Evolutionary conservation across 1,140 invertebrate genomes (phyloP).

Genomic region (Scaptomyza hsui): DNA sequence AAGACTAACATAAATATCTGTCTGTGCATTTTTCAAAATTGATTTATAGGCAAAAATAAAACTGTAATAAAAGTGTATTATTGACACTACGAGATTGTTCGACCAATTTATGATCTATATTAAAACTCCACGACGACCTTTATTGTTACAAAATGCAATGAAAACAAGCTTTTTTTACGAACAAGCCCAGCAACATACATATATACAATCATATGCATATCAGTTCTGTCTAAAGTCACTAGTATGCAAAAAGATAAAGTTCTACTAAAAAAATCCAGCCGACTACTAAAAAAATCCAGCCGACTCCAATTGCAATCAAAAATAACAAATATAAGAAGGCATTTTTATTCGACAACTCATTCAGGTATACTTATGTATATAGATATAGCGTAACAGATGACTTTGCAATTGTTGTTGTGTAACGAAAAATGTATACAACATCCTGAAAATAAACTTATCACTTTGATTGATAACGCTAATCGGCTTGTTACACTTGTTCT

Average conservation of each 20-base stretch:
- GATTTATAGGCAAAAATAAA: background rate
- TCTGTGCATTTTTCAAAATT: background rate
- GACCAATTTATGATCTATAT: conserved; percentile 21
- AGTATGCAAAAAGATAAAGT: conserved; percentile 2
- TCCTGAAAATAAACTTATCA: conserved; percentile 60
- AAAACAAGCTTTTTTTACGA: conserved; percentile 35
- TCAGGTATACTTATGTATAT: background rate
- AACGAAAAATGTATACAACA: conserved; percentile 39
- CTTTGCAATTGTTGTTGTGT: conserved; percentile 28
- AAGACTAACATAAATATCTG: background rate
- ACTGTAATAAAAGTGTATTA: no score
- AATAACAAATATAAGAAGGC: no score
- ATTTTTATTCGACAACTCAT: conserved; percentile 12
- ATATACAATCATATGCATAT: conserved; percentile 1
- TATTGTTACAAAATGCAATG: conserved; percentile 55
- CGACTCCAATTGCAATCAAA: background rate
- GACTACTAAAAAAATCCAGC: conserved; percentile 13
- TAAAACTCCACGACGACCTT: conserved; percentile 29
- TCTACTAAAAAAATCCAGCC: conserved; percentile 12
- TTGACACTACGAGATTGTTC: background rate
- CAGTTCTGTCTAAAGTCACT: conserved; percentile 30
- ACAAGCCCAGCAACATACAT: conserved; percentile 8
- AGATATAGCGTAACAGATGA: conserved; percentile 52
- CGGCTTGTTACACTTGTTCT: conserved; percentile 40
- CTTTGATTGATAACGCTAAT: conserved; percentile 52